Percentiles rank a stretch among this genome's conserved stretches.
These are phyloP conservation scores for Dryococelus australis DNA, from an alignment of 2,888 invertebrate species.

Conservation along the genomic window DNA sequence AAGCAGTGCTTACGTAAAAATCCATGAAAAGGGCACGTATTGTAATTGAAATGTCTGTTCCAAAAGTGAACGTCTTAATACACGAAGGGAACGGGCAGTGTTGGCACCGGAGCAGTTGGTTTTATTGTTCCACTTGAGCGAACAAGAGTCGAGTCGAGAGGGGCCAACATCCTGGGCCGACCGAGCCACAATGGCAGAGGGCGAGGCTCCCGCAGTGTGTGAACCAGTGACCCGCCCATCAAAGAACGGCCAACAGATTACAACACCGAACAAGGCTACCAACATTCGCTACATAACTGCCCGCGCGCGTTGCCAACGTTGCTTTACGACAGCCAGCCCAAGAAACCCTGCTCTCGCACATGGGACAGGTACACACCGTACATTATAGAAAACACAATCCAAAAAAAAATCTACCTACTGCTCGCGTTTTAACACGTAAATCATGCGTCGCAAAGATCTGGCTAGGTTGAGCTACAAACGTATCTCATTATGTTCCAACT, in stretches of 20 bases:
- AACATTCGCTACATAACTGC: not conserved
- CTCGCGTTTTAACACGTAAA: no score
- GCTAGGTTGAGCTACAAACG: no score
- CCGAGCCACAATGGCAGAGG: constrained; percentile 20
- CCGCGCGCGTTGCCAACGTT: not conserved
- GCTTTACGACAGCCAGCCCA: not conserved
- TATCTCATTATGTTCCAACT: not conserved
- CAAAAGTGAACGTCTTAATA: no score
- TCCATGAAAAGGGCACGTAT: no score
- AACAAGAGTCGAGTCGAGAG: no score
- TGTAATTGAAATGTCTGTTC: no score
- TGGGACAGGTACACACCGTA: not conserved
- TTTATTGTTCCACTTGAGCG: not conserved
- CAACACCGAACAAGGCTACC: not conserved
- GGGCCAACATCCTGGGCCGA: not conserved
- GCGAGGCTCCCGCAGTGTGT: constrained; percentile 33
- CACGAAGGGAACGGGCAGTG: no score
- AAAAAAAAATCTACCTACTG: not conserved
- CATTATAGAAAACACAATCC: not conserved
- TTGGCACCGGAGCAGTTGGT: not conserved
- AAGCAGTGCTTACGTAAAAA: no score
- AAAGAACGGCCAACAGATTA: not conserved
- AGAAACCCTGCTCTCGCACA: not conserved
- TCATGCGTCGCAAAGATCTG: no score
- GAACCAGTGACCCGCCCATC: constrained; percentile 34